Evolutionary conservation across 35 echinoderm and acorn worm species (phyloP), one percentile per base, ranked within the genome.

Genomic region (Holothuria glaberrima): DNA sequence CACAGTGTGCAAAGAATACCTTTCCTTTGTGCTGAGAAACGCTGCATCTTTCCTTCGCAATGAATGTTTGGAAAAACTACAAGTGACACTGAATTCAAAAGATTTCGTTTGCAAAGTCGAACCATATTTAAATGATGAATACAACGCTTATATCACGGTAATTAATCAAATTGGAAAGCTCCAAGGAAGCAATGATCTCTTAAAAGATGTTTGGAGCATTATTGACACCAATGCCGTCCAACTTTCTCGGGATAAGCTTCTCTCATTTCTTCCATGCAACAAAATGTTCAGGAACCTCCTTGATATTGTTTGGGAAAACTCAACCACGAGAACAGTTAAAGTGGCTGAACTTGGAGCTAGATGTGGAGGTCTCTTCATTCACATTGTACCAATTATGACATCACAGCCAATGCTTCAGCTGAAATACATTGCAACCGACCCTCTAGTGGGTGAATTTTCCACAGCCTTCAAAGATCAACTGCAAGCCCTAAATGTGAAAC

Each of bases 251-350:
- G 93, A 95, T 70, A 83, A 89, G 26, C 74, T 95, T 10, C 12
- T 95, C 62, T 71, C 77, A 63, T 75, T 58, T 7, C 68, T 95
- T 33, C 33, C 83, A 4, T 35, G 72, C 22, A 83, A 89, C 12
- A 26, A 26, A 18, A 58, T 63, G 59, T 61, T 95, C 20, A 95
- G 91, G 75, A 95, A 95, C 38, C 35, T 58, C 24, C 44, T 91
- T 5, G 93, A 95, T 54, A 66, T 92, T 29, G 90, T 92, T 22
- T 88, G 57, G 90, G 93, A 95, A 67, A 95, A 95, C 76, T 45
- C 48, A 7, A 56, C 29, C 10, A 27, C 48, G 3, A 31, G 44
- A 48, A 88, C 84, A 19, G 18, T 95, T 32, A 95, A 92, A 60
- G 35, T 95, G 22, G 67, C 91, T 12, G 93, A 95, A 66, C 14